phyloP scores from a whole-genome alignment of 1,140 invertebrate genomes.

The Neodiprion lecontei region DNA sequence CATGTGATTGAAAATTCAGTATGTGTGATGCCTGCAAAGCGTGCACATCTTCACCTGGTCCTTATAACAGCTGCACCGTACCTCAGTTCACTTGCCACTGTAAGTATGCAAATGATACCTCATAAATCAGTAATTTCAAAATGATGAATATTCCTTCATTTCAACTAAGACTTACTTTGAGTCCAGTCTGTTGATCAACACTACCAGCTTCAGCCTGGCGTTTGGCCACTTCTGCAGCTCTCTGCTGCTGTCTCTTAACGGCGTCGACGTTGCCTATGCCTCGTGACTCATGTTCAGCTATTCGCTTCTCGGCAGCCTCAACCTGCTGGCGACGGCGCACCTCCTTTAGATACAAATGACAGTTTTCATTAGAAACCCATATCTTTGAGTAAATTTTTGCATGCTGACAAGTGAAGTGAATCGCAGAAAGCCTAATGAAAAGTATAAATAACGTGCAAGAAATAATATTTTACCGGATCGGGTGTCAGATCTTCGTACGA shows the following conservation, averaged over 20 bases:
- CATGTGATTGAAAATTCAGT: neutral
- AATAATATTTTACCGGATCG: constrained; percentile 39
- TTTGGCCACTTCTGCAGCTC: constrained; percentile 49
- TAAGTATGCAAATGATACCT: constrained; percentile 18
- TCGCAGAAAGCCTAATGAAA: too few relatives aligned
- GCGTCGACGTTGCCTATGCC: constrained; percentile 64
- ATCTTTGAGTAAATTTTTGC: too few relatives aligned
- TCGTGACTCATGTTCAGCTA: constrained; percentile 56
- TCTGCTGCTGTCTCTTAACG: constrained; percentile 59
- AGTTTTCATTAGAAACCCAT: neutral
- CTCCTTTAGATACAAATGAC: constrained; percentile 46
- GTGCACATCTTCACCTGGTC: neutral
- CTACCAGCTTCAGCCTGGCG: constrained; percentile 47
- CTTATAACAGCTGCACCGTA: neutral
- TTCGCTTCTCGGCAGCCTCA: constrained; percentile 64
- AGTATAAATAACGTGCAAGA: constrained; percentile 14
- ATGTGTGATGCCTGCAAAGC: neutral
- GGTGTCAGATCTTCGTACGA: constrained; percentile 46
- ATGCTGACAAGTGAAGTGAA: too few relatives aligned
- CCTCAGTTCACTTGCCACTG: constrained; percentile 47
- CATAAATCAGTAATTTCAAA: neutral
- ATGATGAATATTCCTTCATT: constrained; percentile 4
- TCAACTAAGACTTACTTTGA: constrained; percentile 38
- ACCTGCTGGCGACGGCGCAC: constrained; percentile 58
- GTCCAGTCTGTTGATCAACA: constrained; percentile 22